A percentile compares a stretch with the other conserved stretches of the same genome.
Evolutionary conservation across 2,113 vertebrate genomes (phyloP).

Genomic region (Alosa alosa): DNA sequence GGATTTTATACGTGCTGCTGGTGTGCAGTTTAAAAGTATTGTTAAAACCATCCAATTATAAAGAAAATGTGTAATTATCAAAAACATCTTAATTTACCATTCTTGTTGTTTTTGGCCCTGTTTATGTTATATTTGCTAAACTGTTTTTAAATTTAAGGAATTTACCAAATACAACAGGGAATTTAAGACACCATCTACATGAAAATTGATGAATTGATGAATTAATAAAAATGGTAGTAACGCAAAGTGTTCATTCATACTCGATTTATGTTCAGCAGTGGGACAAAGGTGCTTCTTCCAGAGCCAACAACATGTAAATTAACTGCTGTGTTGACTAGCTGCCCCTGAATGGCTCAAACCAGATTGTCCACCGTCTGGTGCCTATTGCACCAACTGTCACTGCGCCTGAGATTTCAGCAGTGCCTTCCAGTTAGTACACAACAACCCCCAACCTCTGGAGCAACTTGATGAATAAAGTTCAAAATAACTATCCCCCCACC

Average conservation of each 20-base stretch:
- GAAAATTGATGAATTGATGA: neutral
- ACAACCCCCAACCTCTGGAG: slow-evolving; percentile 24
- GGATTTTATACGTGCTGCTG: neutral
- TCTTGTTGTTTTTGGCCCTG: neutral
- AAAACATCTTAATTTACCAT: neutral
- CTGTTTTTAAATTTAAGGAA: neutral
- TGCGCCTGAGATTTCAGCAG: slow-evolving; percentile 19
- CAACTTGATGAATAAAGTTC: slow-evolving; percentile 18
- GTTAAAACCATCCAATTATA: neutral
- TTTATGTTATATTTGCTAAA: neutral
- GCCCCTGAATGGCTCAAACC: slow-evolving; percentile 25
- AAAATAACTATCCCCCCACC: neutral
- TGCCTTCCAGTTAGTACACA: slow-evolving; percentile 15
- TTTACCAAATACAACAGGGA: neutral
- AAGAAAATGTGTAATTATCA: neutral
- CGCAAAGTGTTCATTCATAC: neutral
- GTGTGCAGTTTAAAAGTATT: neutral
- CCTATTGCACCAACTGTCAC: slow-evolving; percentile 35
- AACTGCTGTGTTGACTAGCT: slow-evolving; percentile 25
- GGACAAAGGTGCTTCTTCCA: slow-evolving; percentile 7
- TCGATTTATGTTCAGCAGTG: neutral
- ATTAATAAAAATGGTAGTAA: neutral
- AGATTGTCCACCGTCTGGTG: slow-evolving; percentile 36
- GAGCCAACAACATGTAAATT: slow-evolving; percentile 37
- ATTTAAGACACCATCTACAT: neutral